Conservation (phyloP, 2,888 invertebrate species). For the Himalopsyche tibetana region DNA sequence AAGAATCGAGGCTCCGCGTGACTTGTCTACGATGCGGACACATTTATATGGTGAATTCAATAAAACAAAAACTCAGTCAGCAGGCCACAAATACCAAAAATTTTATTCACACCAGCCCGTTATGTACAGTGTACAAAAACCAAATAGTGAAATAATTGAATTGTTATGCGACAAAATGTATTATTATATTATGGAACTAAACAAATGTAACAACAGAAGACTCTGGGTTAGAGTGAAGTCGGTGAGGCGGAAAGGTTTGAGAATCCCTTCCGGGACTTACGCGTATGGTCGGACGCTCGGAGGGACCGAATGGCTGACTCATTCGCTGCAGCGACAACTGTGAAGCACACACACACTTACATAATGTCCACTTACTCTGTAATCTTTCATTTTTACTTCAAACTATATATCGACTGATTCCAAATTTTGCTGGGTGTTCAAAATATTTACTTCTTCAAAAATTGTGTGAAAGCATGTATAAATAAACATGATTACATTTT, state of each 20-base stretch:
- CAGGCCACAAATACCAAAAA: constrained; percentile 39
- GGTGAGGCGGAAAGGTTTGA: constrained; percentile 42
- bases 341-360: constrained; percentile 72
- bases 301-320: constrained; percentile 90
- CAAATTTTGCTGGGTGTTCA: no score
- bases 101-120: constrained; percentile 16
- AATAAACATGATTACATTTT: no score
- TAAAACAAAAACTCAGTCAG: not conserved
- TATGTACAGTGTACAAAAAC: constrained; percentile 27
- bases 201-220: not conserved
- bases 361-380: constrained; percentile 16
- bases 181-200: constrained; percentile 32
- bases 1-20: not conserved
- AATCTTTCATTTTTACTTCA: not conserved
- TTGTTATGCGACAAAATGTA: constrained; percentile 35
- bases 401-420: not conserved
- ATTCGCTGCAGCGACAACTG: constrained; percentile 94
- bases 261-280: constrained; percentile 80
- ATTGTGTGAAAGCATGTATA: no score
- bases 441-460: no score
- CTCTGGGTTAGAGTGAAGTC: constrained; percentile 27
- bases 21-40: not conserved
- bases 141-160: not conserved
- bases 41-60: not conserved
- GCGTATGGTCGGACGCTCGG: constrained; percentile 85